Percentiles rank a stretch among this genome's conserved stretches.
Evolutionary conservation across 2,113 vertebrate species (phyloP).

Genomic region (Micronisus gabar): DNA sequence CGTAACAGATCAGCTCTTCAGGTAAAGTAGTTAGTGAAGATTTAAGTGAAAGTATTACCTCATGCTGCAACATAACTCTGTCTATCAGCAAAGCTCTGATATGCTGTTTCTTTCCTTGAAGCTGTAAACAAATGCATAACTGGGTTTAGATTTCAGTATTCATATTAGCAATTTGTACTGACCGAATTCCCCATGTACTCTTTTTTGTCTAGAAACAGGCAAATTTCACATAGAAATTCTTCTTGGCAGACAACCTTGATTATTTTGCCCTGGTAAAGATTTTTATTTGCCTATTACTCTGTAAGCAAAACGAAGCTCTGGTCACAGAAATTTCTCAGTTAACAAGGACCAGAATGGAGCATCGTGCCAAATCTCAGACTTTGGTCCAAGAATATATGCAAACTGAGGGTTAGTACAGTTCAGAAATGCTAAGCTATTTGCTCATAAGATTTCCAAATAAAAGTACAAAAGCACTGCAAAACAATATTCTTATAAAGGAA

Average conservation of each 20-base stretch:
- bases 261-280: not conserved
- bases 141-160: not conserved
- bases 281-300: not conserved
- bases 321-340: not conserved
- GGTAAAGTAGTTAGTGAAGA: not conserved
- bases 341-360: not conserved
- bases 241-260: not conserved
- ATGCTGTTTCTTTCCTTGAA: constrained; percentile 94
- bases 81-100: constrained; percentile 94
- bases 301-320: not conserved
- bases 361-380: not conserved
- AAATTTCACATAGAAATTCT: not conserved
- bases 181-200: not conserved
- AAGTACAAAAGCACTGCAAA: not conserved
- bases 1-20: not conserved
- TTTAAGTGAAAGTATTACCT: constrained; percentile 73
- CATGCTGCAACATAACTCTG: constrained; percentile 96
- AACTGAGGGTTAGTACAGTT: not conserved
- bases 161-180: not conserved
- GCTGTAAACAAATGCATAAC: constrained; percentile 73
- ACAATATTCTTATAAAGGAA: not conserved
- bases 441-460: not conserved
- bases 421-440: not conserved
- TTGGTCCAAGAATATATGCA: not conserved
- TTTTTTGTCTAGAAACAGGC: not conserved